phyloP scores from a whole-genome alignment of 2,113 vertebrate genomes.

The Pionites leucogaster region DNA sequence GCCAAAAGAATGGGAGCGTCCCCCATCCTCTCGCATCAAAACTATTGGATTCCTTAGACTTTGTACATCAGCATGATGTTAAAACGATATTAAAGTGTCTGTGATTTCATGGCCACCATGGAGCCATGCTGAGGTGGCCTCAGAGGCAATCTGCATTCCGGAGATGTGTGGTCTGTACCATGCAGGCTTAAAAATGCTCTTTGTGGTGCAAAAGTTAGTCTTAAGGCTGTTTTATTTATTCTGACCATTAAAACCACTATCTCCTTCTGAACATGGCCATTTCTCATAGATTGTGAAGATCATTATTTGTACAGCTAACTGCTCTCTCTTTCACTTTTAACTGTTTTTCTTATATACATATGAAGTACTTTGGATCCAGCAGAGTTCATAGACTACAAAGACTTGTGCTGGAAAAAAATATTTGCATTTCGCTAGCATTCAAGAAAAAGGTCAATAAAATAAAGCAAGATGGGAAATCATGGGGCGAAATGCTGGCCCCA shows the following conservation, averaged over 20 bases:
- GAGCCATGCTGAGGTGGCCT: not conserved
- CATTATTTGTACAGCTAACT: conserved; percentile 5
- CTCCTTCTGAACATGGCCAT: not conserved
- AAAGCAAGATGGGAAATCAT: conserved; percentile 58
- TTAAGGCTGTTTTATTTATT: not conserved
- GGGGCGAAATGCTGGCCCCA: conserved; percentile 44
- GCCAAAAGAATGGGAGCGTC: not conserved
- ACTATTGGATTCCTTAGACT: not conserved
- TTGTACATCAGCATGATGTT: not conserved
- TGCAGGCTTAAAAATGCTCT: conserved; percentile 28
- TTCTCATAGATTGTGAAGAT: conserved; percentile 24
- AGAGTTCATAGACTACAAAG: conserved; percentile 58
- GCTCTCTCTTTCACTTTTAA: not conserved
- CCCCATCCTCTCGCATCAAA: not conserved
- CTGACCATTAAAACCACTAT: conserved; percentile 15
- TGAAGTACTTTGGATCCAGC: conserved; percentile 43
- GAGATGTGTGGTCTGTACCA: conserved; percentile 11
- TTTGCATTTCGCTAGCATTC: conserved; percentile 39
- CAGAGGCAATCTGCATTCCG: not conserved
- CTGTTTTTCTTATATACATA: conserved; percentile 51
- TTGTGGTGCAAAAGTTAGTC: not conserved
- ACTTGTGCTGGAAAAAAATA: conserved; percentile 49
- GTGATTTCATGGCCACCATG: not conserved
- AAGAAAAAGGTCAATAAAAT: conserved; percentile 55
- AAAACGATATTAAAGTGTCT: not conserved